Evolutionary conservation across 2,888 invertebrate genomes (phyloP).

Genomic region (Rhagonycha lutea): DNA sequence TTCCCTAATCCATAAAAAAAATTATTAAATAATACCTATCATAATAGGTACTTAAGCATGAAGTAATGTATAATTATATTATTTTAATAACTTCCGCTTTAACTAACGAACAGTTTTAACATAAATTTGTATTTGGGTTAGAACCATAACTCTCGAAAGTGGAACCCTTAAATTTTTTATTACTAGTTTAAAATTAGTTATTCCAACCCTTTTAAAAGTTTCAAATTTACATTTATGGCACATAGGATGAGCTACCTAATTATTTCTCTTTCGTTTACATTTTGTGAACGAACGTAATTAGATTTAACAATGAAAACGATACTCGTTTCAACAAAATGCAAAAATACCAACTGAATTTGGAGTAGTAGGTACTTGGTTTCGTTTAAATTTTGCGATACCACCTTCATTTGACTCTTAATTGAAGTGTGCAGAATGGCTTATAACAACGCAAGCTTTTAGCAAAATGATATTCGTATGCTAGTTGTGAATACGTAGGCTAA

Average conservation of each 20-base stretch:
- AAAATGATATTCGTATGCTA: no score
- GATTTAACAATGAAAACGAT: not conserved
- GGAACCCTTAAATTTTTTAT: not conserved
- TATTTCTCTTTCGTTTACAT: not conserved
- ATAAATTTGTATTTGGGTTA: not conserved
- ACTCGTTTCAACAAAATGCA: not conserved
- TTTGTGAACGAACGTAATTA: not conserved
- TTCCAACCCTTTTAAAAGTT: not conserved
- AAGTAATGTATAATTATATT: not conserved
- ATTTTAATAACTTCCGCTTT: not conserved
- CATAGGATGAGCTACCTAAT: not conserved
- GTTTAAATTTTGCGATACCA: not conserved
- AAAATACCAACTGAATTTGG: not conserved
- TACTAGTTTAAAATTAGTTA: not conserved
- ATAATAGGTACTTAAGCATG: not conserved
- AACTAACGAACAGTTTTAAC: not conserved
- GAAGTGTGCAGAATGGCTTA: not conserved
- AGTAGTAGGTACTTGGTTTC: not conserved
- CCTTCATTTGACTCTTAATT: not conserved
- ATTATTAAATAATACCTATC: not conserved
- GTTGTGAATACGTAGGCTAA: no score
- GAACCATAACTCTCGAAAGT: not conserved
- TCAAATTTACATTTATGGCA: not conserved
- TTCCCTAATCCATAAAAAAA: not conserved
- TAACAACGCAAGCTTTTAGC: not conserved